phyloP scores from a whole-genome alignment of 2,113 vertebrate genomes.

The Gnathonemus echidnorhynchus region DNA sequence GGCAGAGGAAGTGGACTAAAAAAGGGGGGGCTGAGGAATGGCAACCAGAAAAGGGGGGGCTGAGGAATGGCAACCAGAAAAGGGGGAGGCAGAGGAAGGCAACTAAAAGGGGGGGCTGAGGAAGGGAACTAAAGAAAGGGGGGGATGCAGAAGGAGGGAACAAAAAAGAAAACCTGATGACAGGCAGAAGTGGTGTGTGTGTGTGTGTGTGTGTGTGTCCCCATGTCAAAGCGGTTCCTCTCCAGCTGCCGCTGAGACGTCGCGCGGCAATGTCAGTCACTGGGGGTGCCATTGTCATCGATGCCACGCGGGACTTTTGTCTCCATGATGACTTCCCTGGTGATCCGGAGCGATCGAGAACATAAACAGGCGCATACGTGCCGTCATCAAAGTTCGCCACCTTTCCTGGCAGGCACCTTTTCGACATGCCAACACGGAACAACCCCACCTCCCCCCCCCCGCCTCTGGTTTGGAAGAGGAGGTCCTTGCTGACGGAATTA shows the following conservation, averaged over 20 bases:
- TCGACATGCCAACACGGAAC: neutral
- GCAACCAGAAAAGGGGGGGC: neutral
- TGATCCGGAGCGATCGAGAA: conserved; percentile 27
- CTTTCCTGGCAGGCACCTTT: neutral
- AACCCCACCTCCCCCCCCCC: neutral
- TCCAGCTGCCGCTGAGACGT: neutral
- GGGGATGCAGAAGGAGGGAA: neutral
- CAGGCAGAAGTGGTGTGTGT: neutral
- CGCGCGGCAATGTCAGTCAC: conserved; percentile 46
- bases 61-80: neutral
- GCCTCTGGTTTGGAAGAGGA: neutral
- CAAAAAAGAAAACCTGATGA: neutral
- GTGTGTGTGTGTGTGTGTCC: too few species aligned
- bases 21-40: too few species aligned
- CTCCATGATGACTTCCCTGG: conserved; percentile 59
- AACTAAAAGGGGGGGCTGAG: neutral
- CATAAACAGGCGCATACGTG: conserved; percentile 12
- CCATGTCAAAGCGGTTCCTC: neutral
- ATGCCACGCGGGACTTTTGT: conserved; percentile 55
- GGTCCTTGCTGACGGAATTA: neutral
- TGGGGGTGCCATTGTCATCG: conserved; percentile 45
- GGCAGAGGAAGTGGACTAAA: neutral
- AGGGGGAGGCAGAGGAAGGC: conserved; percentile 38
- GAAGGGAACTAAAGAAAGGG: neutral
- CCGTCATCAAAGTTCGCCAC: neutral